phyloP scores from a whole-genome alignment of 2,113 vertebrate genomes.

The Mesitornis unicolor region DNA sequence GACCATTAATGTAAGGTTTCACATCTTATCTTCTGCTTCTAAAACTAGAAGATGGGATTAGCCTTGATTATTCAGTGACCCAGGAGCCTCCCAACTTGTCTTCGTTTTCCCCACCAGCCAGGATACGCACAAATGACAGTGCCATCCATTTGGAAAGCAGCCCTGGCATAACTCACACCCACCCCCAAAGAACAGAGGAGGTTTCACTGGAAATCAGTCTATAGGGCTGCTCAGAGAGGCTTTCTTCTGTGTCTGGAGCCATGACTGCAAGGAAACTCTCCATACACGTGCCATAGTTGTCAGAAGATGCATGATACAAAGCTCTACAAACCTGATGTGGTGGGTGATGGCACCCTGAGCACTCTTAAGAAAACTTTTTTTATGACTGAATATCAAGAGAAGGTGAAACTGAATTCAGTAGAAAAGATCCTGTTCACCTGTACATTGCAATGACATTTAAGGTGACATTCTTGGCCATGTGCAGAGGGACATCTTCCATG shows the following conservation, averaged over 20 bases:
- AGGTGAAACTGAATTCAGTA: background rate
- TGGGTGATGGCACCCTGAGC: background rate
- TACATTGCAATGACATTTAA: background rate
- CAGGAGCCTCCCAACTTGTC: background rate
- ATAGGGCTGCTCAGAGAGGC: accelerated
- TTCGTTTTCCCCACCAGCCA: background rate
- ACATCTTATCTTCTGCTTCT: background rate
- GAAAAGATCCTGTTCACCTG: background rate
- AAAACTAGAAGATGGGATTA: background rate
- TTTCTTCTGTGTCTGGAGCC: background rate
- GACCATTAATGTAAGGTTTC: background rate
- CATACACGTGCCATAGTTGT: background rate
- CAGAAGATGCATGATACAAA: background rate
- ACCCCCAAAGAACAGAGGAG: background rate
- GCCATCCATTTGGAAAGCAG: background rate
- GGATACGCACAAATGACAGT: background rate
- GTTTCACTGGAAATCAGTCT: background rate
- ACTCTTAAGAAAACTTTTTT: accelerated
- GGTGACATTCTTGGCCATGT: background rate
- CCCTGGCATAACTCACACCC: background rate
- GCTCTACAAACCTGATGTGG: background rate
- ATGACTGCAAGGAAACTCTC: background rate
- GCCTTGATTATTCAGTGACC: background rate
- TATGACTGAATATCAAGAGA: background rate
- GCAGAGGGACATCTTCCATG: background rate